phyloP scores from a whole-genome alignment of 2,888 invertebrate genomes.

The Mythimna albipuncta region DNA sequence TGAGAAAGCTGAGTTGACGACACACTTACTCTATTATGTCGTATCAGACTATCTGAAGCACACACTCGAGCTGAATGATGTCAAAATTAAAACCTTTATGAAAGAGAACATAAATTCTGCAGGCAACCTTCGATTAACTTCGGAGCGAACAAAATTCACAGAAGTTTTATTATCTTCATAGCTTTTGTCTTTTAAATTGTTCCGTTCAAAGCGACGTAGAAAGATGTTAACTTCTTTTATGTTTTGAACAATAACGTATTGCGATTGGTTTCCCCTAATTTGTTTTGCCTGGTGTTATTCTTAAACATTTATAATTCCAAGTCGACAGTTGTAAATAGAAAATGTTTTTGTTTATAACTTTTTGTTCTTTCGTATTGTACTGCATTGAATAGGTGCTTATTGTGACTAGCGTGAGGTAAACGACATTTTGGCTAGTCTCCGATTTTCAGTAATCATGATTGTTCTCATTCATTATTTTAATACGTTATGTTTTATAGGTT shows the following conservation, averaged over 20 bases:
- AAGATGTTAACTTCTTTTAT: conserved; percentile 41
- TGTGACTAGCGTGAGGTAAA: conserved; percentile 39
- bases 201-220: conserved; percentile 27
- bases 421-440: conserved; percentile 33
- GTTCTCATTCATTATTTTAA: conserved; percentile 23
- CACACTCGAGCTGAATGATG: conserved; percentile 20
- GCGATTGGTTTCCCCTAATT: conserved; percentile 48
- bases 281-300: conserved; percentile 49
- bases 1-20: conserved; percentile 40
- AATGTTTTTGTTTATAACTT: conserved; percentile 49
- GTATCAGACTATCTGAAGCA: conserved; percentile 17
- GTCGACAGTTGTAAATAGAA: conserved; percentile 27
- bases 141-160: conserved; percentile 31
- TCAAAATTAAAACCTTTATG: conserved; percentile 30
- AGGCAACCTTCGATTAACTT: conserved; percentile 33
- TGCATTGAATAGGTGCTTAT: conserved; percentile 45
- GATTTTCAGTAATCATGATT: conserved; percentile 13
- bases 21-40: conserved; percentile 35
- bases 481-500: conserved; percentile 10
- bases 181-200: conserved; percentile 47
- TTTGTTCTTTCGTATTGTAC: conserved; percentile 41
- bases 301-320: conserved; percentile 43
- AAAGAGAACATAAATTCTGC: conserved; percentile 16
- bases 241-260: conserved; percentile 41
- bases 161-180: conserved; percentile 36